A percentile compares a stretch with the other conserved stretches of the same genome.
phyloP scores from a whole-genome alignment of 2,888 invertebrate genomes.

The Microplitis manilae region DNA sequence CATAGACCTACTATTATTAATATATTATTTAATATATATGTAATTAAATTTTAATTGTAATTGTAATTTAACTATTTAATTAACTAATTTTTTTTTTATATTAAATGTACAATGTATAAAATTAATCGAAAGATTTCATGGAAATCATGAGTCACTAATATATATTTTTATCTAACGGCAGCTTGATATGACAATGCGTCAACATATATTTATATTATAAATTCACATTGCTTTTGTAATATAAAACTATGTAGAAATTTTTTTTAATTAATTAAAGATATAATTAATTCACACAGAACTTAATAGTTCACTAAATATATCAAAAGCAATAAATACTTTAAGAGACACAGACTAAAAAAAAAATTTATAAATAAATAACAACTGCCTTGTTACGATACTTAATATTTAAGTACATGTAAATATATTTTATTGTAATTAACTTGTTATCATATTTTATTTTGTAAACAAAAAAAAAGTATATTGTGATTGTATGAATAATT shows the following conservation, averaged over 20 bases:
- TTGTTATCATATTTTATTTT: constrained; percentile 47
- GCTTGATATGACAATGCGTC: neutral
- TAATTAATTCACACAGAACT: neutral
- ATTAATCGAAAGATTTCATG: neutral
- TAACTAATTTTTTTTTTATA: neutral
- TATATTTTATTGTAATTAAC: constrained; percentile 47
- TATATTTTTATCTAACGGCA: constrained; percentile 43
- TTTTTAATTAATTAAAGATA: neutral
- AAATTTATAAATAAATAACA: neutral
- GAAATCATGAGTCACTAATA: constrained; percentile 50
- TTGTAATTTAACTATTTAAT: constrained; percentile 7
- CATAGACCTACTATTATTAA: neutral
- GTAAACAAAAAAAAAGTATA: constrained; percentile 45
- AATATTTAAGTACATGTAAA: constrained; percentile 47
- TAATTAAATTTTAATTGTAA: neutral
- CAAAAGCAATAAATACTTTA: neutral
- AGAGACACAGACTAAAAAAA: neutral
- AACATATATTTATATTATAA: constrained; percentile 1
- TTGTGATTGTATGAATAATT: constrained; percentile 46
- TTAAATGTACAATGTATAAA: neutral
- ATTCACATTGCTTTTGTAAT: constrained; percentile 5
- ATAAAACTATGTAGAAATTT: constrained; percentile 1
- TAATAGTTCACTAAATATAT: neutral
- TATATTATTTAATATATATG: neutral
- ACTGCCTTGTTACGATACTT: constrained; percentile 21